phyloP scores from a whole-genome alignment of 2,888 invertebrate species.

The Spodoptera picta region DNA sequence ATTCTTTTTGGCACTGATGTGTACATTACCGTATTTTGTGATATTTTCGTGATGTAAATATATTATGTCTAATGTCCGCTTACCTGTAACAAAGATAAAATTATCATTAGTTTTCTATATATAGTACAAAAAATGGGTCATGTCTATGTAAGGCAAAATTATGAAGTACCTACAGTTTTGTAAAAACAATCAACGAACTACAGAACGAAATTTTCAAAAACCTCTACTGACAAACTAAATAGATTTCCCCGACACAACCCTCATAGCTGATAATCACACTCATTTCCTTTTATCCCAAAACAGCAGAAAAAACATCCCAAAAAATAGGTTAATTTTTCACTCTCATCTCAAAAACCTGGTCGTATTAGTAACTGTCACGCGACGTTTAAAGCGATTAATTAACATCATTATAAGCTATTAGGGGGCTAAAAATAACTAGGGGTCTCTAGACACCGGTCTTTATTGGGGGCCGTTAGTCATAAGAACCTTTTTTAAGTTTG shows the following conservation, averaged over 20 bases:
- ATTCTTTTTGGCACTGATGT: not conserved
- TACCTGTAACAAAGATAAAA: conserved; percentile 39
- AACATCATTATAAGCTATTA: conserved; percentile 66
- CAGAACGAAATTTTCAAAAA: no score
- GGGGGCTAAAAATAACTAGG: conserved; percentile 64
- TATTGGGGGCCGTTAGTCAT: conserved; percentile 57
- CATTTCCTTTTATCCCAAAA: conserved; percentile 26
- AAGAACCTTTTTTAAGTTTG: conserved; percentile 24
- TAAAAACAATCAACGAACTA: no score
- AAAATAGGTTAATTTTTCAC: conserved; percentile 51
- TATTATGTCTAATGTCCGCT: not conserved
- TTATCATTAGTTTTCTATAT: conserved; percentile 7
- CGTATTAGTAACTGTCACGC: conserved; percentile 50
- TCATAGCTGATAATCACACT: conserved; percentile 27
- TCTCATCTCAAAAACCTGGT: conserved; percentile 37
- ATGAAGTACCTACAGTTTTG: no score
- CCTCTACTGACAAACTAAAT: conserved; percentile 1
- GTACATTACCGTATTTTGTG: conserved; percentile 8
- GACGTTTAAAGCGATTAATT: conserved; percentile 58
- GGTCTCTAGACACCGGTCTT: conserved; percentile 49
- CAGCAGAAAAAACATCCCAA: conserved; percentile 20
- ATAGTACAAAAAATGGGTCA: no score
- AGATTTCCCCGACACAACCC: not conserved
- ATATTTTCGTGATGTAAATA: not conserved
- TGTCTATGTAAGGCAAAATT: no score